phyloP scores from a whole-genome alignment of 2,888 invertebrate species.

The Apamea monoglypha region DNA sequence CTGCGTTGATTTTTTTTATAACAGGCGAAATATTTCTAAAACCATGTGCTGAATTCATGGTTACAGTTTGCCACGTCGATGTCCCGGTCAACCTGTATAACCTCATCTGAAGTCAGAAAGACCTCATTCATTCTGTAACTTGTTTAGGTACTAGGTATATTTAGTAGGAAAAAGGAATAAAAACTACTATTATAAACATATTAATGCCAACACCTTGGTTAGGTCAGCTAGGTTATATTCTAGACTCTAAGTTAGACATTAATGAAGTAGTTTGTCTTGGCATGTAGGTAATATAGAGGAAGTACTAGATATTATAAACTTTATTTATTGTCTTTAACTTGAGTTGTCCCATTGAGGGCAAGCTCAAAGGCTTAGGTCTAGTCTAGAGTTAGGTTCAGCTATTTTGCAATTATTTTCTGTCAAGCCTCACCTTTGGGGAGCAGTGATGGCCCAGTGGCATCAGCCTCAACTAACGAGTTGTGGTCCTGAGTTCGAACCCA shows the following conservation, averaged over 20 bases:
- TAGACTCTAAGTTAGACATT: neutral
- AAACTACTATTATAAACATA: neutral
- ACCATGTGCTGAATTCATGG: too few relatives aligned
- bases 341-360: neutral
- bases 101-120: neutral
- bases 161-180: constrained; percentile 5
- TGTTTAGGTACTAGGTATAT: neutral
- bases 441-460: too few relatives aligned
- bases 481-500: too few relatives aligned
- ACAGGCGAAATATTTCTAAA: too few relatives aligned
- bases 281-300: neutral
- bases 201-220: constrained; percentile 3
- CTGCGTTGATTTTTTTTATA: too few relatives aligned
- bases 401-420: neutral
- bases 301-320: neutral
- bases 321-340: neutral
- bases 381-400: neutral
- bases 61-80: too few relatives aligned
- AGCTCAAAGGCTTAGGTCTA: neutral
- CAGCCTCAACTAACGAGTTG: too few relatives aligned
- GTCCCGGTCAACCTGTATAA: too few relatives aligned
- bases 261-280: constrained; percentile 42
- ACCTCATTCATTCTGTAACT: neutral
- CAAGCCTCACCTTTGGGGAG: too few relatives aligned
- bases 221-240: constrained; percentile 9